Base-by-base conservation (phyloP, 2,113 vertebrate genomes). In the Sinosuthora webbiana region DNA sequence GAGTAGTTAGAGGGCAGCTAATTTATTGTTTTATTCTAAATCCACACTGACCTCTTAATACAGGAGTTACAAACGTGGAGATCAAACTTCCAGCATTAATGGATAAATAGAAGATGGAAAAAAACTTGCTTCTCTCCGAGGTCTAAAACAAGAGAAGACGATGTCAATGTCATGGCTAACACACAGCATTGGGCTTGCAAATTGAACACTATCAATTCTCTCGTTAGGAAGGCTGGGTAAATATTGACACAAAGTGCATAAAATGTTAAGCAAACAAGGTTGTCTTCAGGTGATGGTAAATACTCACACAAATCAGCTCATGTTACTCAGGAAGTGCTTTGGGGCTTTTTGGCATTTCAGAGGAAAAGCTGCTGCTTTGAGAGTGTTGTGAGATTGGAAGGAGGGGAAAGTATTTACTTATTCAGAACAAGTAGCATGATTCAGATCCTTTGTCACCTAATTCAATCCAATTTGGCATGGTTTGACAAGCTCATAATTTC, bases 71-170 rank as follows among this genome's bases (percentile, higher is more conserved):
- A 95, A 99, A 95, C 15, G 98, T 99, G 6, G 99, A 99, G 97
- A 99, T 94, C 96, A 99, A 98, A 90, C 99, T 99, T 78, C 99
- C 99, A 76, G 99, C 99, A 68, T 99, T 99, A 97, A 99, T 99
- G 30, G 99, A 98, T 97, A 99, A 98, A 97, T 99, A 99, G 98
- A 99, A 99, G 92, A 99, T 98, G 69, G 99, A 99, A 98, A 99
- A 99, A 97, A 99, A 99, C 90, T 98, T 99, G 95, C 97, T 98
- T 95, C 99, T 98, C 95, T 99, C 99, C 4, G 97, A 96, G n/a
- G 63, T 92, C 99, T 99, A 97, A 93, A 98, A 97, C 53, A 93
- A 96, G 64, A 92, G 28, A 97, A 95, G 81, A 95, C 69, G 87
- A 52, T 77, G 89, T 94, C 84, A 96, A 60, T 60, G 91, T 86